phyloP scores from a whole-genome alignment of 2,113 vertebrate genomes.

The Leptobrachium leishanense region DNA sequence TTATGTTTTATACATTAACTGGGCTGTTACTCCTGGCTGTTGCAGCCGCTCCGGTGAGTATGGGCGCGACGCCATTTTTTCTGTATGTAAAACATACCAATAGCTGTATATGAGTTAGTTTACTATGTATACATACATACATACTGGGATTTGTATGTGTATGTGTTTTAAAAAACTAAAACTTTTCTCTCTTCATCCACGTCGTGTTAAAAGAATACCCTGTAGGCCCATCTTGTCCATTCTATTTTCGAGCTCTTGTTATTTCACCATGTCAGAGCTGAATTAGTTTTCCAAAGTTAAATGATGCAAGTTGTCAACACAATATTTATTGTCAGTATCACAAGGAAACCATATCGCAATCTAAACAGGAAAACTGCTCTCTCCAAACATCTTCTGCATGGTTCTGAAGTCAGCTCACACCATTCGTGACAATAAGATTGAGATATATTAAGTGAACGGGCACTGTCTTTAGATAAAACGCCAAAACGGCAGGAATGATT shows the following conservation, averaged over 20 bases:
- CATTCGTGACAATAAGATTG: slow-evolving; percentile 33
- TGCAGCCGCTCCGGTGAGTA: too few species aligned
- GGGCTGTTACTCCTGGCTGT: too few species aligned
- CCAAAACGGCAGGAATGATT: slow-evolving; percentile 28
- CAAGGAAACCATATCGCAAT: not conserved
- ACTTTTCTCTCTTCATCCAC: too few species aligned
- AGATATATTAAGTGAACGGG: slow-evolving; percentile 20
- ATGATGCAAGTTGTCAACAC: not conserved
- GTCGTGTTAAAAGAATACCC: too few species aligned
- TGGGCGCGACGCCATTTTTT: too few species aligned
- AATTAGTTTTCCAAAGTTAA: not conserved
- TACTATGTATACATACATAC: too few species aligned
- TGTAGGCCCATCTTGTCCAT: not conserved
- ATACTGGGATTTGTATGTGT: too few species aligned
- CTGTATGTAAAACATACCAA: too few species aligned
- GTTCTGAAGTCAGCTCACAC: slow-evolving; percentile 19
- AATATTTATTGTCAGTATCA: slow-evolving; percentile 15
- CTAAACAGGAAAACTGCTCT: not conserved
- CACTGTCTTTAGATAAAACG: slow-evolving; percentile 13
- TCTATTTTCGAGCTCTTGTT: not conserved
- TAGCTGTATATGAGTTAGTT: too few species aligned
- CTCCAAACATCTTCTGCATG: slow-evolving; percentile 1
- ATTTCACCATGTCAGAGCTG: not conserved
- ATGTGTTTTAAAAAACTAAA: too few species aligned
- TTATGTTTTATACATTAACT: too few species aligned